phyloP scores from a whole-genome alignment of 1,140 invertebrate species.

The Pseudomyrmex pallidus region DNA sequence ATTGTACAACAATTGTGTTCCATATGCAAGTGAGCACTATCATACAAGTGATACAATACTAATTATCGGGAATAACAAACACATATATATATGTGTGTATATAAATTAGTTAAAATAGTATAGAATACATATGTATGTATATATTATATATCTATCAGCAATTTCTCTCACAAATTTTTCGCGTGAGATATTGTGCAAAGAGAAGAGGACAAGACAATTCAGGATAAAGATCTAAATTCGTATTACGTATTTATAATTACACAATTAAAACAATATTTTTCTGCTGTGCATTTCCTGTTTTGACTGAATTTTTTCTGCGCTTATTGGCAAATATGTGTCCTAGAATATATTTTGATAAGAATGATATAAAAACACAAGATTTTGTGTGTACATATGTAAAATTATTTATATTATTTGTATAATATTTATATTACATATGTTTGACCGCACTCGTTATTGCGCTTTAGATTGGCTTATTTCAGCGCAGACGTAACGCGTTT shows the following conservation, averaged over 20 bases:
- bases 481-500: no score
- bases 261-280: background rate
- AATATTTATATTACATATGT: no score
- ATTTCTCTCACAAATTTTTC: slow-evolving; percentile 2
- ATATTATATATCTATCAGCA: slow-evolving; percentile 19
- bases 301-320: slow-evolving; percentile 1
- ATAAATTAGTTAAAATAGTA: slow-evolving; percentile 20
- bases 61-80: background rate
- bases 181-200: background rate
- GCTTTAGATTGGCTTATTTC: no score
- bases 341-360: background rate
- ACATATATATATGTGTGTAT: slow-evolving; percentile 7
- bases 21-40: slow-evolving; percentile 32
- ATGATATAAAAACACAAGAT: background rate
- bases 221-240: slow-evolving; percentile 22
- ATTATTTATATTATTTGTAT: no score
- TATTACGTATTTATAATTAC: background rate
- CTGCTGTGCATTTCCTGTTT: slow-evolving; percentile 13
- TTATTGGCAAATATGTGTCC: background rate
- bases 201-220: slow-evolving; percentile 6
- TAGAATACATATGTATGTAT: background rate
- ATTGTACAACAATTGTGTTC: slow-evolving; percentile 47
- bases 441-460: no score
- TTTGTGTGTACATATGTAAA: no score
- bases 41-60: slow-evolving; percentile 37